These are phyloP conservation scores for Myotis pilosus DNA, from an alignment of 2,797 vertebrate genomes.

Conservation along the genomic window DNA sequence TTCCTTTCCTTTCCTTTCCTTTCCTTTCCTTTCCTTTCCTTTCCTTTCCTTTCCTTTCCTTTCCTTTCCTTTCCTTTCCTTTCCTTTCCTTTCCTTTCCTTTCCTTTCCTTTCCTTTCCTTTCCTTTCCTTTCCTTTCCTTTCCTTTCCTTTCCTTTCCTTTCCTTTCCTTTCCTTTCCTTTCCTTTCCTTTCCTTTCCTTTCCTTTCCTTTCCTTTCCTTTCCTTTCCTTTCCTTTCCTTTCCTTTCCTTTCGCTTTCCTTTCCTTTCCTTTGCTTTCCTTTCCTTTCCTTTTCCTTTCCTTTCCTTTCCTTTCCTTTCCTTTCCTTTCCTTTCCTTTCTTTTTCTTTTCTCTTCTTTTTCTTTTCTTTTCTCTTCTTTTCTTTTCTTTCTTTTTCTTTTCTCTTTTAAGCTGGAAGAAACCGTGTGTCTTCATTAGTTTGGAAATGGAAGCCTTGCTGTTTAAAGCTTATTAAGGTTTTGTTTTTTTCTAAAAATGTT, in stretches of 20 bases:
- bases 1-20: rapidly evolving
- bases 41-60: no score
- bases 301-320: not conserved
- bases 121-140: not conserved
- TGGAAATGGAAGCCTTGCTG: not conserved
- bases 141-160: not conserved
- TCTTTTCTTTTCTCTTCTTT: rapidly evolving
- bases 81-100: rapidly evolving
- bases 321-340: no score
- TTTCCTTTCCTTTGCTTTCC: not conserved
- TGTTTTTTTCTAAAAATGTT: slow-evolving; percentile 13
- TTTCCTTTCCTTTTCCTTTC: no score
- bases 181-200: not conserved
- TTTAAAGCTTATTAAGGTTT: not conserved
- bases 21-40: not conserved
- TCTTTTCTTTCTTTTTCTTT: no score
- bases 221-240: rapidly evolving
- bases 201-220: not conserved
- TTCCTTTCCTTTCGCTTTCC: not conserved
- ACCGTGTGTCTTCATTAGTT: not conserved
- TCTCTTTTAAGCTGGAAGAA: not conserved
- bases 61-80: not conserved
- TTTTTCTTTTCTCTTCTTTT: not conserved
- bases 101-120: not conserved
- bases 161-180: no score